These are phyloP conservation scores for Zelleria hepariella DNA, from an alignment of 2,888 invertebrate genomes.

Conservation along the genomic window DNA sequence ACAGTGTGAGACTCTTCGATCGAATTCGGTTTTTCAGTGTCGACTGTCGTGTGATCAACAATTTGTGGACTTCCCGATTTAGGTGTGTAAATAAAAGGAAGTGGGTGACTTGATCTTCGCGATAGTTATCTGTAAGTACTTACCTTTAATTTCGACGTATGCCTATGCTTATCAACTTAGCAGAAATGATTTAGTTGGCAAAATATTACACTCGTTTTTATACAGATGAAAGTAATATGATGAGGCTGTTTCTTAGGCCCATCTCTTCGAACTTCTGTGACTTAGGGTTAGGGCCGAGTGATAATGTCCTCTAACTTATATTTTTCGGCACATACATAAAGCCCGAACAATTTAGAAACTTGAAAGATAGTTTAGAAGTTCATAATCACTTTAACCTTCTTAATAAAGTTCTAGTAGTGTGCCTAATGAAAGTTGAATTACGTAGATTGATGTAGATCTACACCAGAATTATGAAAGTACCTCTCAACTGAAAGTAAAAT, in stretches of 20 bases:
- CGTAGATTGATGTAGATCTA: too few relatives aligned
- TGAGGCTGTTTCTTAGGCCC: not conserved
- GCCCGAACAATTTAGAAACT: too few relatives aligned
- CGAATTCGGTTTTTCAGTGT: not conserved
- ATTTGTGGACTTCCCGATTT: conserved; percentile 1
- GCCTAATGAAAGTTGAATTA: too few relatives aligned
- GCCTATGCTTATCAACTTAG: not conserved
- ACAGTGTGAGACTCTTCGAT: not conserved
- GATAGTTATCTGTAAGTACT: conserved; percentile 3
- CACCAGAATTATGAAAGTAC: too few relatives aligned
- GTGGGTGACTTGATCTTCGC: not conserved
- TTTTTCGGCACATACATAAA: too few relatives aligned
- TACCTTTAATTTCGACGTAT: not conserved
- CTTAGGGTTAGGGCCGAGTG: too few relatives aligned
- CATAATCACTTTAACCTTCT: too few relatives aligned
- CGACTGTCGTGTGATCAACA: not conserved
- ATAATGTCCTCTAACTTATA: too few relatives aligned
- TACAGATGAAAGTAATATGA: not conserved
- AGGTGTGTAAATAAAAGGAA: conserved; percentile 5
- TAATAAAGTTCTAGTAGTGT: too few relatives aligned
- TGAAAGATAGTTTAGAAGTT: too few relatives aligned
- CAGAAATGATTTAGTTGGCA: not conserved
- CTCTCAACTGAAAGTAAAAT: too few relatives aligned
- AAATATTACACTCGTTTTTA: not conserved
- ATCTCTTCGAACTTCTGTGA: not conserved